phyloP scores from a whole-genome alignment of 1,140 invertebrate genomes.

The Centruroides sculpturatus region DNA sequence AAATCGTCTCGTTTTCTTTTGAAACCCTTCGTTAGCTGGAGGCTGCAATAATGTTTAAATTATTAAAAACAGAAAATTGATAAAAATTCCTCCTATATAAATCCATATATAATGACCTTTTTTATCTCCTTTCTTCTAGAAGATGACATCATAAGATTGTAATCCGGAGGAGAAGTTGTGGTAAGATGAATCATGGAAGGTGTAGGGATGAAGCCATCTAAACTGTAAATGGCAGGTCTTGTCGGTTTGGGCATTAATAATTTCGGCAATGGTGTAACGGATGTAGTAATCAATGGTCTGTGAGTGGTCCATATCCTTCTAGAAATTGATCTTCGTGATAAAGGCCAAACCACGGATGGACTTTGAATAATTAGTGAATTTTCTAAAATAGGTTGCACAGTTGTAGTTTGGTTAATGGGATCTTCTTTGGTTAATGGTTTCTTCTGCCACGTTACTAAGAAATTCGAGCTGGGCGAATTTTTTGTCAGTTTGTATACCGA shows the following conservation, averaged over 20 bases:
- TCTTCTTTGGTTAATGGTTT: no score
- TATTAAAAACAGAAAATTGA: no score
- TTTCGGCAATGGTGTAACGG: background rate
- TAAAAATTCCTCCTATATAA: no score
- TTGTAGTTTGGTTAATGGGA: no score
- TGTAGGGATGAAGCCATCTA: conserved; percentile 19
- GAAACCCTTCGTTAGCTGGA: no score
- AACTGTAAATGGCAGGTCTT: conserved; percentile 18
- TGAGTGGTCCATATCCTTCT: background rate
- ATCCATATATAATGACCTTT: no score
- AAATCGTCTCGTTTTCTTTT: background rate
- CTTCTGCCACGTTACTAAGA: no score
- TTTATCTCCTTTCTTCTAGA: background rate
- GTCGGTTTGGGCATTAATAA: conserved; percentile 13
- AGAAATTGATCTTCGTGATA: background rate
- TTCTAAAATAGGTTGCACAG: no score
- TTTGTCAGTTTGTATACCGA: no score
- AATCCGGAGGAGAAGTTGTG: background rate
- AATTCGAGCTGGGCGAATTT: no score
- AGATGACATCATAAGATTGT: background rate
- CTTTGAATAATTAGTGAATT: background rate
- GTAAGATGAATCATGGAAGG: conserved; percentile 12
- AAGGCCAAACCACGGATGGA: background rate
- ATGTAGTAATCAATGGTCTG: background rate
- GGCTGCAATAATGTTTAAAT: no score